Evolutionary conservation across 2,888 invertebrate species (phyloP).

Genomic region (Drosophila neonasuta): DNA sequence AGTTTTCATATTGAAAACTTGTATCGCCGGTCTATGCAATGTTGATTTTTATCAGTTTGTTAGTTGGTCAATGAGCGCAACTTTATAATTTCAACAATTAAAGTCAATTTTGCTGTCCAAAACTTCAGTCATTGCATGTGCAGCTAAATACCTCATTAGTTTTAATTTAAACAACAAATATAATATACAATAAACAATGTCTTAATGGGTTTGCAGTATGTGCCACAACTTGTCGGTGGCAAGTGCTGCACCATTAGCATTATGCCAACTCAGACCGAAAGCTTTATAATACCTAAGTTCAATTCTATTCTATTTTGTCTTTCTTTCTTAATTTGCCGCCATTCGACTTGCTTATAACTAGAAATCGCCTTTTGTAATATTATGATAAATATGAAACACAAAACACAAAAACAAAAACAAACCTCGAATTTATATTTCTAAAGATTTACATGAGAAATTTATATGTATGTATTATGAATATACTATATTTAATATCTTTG

Average conservation of each 20-base stretch:
- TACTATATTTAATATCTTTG: slow-evolving; percentile 52
- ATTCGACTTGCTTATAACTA: slow-evolving; percentile 44
- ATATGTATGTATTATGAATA: slow-evolving; percentile 53
- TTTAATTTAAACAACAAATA: slow-evolving; percentile 55
- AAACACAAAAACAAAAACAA: slow-evolving; percentile 32
- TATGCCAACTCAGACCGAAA: slow-evolving; percentile 48
- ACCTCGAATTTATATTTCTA: slow-evolving; percentile 77
- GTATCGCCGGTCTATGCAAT: slow-evolving; percentile 52
- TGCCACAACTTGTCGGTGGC: slow-evolving; percentile 16
- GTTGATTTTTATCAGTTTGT: slow-evolving; percentile 25
- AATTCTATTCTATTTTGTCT: slow-evolving; percentile 27
- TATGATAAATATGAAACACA: slow-evolving; percentile 16
- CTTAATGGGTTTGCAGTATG: slow-evolving; percentile 9
- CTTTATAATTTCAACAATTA: slow-evolving; percentile 40
- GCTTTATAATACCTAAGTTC: slow-evolving; percentile 68
- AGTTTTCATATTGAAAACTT: slow-evolving; percentile 73
- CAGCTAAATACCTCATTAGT: slow-evolving; percentile 80
- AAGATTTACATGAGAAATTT: slow-evolving; percentile 62
- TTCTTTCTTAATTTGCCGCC: slow-evolving; percentile 30
- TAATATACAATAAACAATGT: slow-evolving; percentile 7
- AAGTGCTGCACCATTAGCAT: slow-evolving; percentile 6
- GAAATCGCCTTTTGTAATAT: slow-evolving; percentile 39
- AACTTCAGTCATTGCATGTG: slow-evolving; percentile 74
- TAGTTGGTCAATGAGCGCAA: slow-evolving; percentile 43
- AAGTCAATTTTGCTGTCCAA: slow-evolving; percentile 68